Base-by-base conservation (phyloP, 1,140 invertebrate genomes). In the Melitaea cinxia region DNA sequence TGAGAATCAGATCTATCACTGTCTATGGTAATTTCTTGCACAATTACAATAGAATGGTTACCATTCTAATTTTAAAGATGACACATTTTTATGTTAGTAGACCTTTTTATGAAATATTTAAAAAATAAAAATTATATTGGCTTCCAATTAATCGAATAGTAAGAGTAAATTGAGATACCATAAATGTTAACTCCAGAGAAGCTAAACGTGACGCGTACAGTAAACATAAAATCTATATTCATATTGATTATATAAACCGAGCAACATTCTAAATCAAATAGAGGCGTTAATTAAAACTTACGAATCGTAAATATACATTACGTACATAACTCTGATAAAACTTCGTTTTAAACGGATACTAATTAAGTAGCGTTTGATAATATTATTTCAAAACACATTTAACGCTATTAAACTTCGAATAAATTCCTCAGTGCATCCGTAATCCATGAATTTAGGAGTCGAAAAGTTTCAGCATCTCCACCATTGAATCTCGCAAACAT, bases 401-500 rank as follows among this genome's bases (percentile, higher is more conserved):
- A 23, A 47, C 23, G 37, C 60, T 55, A 53, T 62, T 54, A 63
- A 54, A 61, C 54, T 56, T 21, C 10, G 47, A 52, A 65, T 54
- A 57, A 61, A 65, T 24, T 52, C 42, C 35, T 61, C 58, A 52
- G 56, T 50, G 56, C 60, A 56, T 58, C 55, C 26, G 30, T 71
- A 66, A 63, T 52, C 54, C 59, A 6, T 19, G 47, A 63, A 21
- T 53, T 21, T n/a, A 30, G 30, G 60, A 68, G 23, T 64, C 64
- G 42, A 12, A 7, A 4, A 42, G 37, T 42, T 33, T 33, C 30
- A 33, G 53, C 55, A 58, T 49, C n/a, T 42, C 64, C 14, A 45
- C 68, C 30, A 66, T 68, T 65, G 65, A 72, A 73, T 72, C 73
- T 78, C 56, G 50, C 72, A 72, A 77, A 75, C 75, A 75, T 71